Conservation (phyloP, 2,113 vertebrate genomes). For the Turdus rufiventris region DNA sequence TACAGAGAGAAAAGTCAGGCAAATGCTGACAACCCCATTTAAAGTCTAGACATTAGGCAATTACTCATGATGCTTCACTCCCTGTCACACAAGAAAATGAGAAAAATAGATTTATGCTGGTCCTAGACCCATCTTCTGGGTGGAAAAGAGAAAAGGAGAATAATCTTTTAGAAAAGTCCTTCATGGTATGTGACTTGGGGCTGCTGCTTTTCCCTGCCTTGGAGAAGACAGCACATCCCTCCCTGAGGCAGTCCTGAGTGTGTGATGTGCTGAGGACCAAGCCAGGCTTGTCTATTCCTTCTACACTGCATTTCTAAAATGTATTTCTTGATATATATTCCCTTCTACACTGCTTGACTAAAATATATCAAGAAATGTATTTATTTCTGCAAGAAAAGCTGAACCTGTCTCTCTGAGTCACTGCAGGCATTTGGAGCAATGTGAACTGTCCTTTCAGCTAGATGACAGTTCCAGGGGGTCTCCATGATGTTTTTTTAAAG, state of each 20-base stretch:
- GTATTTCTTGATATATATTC: not conserved
- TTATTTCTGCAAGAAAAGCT: not conserved
- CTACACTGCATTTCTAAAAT: not conserved
- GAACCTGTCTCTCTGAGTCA: not conserved
- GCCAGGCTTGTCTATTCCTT: not conserved
- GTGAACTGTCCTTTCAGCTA: not conserved
- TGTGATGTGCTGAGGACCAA: not conserved
- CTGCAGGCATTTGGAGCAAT: not conserved
- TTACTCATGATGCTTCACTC: not conserved
- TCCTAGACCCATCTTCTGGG: not conserved
- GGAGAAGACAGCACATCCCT: not conserved
- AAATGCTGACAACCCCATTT: not conserved
- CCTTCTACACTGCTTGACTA: not conserved
- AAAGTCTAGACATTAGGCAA: slow-evolving; percentile 34
- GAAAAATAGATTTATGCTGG: not conserved
- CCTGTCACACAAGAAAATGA: not conserved
- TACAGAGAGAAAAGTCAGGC: not conserved
- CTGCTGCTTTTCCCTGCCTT: not conserved
- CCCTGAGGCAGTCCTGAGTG: not conserved
- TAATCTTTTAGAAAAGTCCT: not conserved
- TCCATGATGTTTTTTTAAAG: not conserved
- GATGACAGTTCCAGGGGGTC: not conserved
- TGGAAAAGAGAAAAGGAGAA: not conserved
- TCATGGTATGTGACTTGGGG: not conserved
- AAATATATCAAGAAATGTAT: not conserved